A percentile compares a stretch with the other conserved stretches of the same genome.
Evolutionary conservation across 2,888 invertebrate species (phyloP).

Genomic region (Athetis lepigone): DNA sequence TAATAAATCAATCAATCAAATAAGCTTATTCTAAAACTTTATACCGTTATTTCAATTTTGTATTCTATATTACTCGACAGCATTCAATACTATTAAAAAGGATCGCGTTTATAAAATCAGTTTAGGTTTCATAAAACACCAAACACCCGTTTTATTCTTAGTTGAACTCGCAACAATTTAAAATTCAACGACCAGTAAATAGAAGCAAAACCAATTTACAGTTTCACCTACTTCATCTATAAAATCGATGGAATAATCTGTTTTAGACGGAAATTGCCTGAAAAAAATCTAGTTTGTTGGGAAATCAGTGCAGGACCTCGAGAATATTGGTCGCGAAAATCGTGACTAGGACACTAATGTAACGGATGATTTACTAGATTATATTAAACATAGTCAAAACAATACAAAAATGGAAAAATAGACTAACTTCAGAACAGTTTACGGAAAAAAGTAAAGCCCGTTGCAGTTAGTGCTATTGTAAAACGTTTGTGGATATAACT

Average conservation of each 20-base stretch:
- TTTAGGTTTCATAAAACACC: neutral
- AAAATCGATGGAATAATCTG: constrained; percentile 38
- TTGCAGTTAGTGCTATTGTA: too few species aligned
- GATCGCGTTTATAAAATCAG: neutral
- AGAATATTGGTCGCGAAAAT: constrained; percentile 32
- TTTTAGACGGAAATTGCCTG: constrained; percentile 54
- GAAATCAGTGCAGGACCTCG: constrained; percentile 39
- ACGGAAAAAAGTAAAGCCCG: too few species aligned
- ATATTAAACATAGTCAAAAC: neutral
- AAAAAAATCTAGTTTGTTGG: constrained; percentile 46
- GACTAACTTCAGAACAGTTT: too few species aligned
- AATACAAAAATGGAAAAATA: too few species aligned
- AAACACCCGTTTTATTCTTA: neutral
- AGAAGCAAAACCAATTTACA: constrained; percentile 21
- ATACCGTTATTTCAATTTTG: neutral
- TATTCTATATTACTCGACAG: neutral
- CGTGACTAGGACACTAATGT: constrained; percentile 21
- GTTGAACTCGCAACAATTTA: neutral
- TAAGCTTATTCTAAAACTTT: neutral
- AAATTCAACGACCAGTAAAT: constrained; percentile 14
- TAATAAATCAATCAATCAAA: constrained; percentile 5
- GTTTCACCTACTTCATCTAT: constrained; percentile 21
- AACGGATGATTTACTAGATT: constrained; percentile 1
- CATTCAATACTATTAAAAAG: neutral
- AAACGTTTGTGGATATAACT: too few species aligned